These are phyloP conservation scores for Theristicus caerulescens DNA, from an alignment of 2,113 vertebrate genomes.

Conservation along the genomic window DNA sequence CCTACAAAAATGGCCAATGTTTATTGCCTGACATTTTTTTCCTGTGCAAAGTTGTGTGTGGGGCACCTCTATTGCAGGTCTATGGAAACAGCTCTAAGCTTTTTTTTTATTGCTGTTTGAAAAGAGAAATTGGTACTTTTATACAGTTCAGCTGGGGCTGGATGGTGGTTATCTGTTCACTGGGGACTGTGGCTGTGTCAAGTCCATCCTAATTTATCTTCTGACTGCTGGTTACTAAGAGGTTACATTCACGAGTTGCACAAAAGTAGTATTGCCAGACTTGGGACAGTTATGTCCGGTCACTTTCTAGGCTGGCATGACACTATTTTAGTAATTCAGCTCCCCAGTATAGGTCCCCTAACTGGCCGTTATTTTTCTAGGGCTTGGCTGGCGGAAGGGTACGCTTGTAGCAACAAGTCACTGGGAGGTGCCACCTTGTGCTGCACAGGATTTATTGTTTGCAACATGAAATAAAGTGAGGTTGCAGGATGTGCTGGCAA, in stretches of 20 bases:
- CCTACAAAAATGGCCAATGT: neutral
- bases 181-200: neutral
- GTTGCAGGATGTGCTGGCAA: neutral
- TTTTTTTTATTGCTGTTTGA: neutral
- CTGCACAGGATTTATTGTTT: neutral
- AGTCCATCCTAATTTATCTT: neutral
- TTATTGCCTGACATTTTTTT: neutral
- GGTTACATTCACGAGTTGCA: neutral
- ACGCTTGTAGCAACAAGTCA: neutral
- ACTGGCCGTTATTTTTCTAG: neutral
- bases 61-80: neutral
- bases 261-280: neutral
- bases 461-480: neutral
- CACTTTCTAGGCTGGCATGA: neutral
- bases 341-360: neutral
- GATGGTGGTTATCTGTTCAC: neutral
- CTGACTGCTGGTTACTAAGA: neutral
- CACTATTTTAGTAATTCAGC: neutral
- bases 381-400: neutral
- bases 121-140: neutral
- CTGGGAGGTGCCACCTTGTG: neutral
- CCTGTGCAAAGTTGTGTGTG: neutral
- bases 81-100: neutral
- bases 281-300: neutral
- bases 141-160: neutral